phyloP scores from a whole-genome alignment of 2,113 vertebrate species.

The Pristiophorus japonicus region DNA sequence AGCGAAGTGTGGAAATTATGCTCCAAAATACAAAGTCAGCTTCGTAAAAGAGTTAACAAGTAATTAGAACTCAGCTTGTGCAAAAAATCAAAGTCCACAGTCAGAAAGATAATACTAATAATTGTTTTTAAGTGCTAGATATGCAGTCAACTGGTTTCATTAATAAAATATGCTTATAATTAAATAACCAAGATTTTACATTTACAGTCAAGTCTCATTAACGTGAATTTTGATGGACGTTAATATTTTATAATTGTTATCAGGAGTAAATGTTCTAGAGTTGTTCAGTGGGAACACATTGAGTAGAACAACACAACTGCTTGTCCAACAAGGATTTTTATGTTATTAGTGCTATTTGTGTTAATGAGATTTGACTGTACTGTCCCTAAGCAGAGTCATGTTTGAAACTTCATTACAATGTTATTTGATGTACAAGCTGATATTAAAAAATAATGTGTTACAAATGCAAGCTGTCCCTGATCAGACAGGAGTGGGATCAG shows the following conservation, averaged over 20 bases:
- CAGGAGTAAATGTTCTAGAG: constrained; percentile 15
- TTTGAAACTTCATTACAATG: constrained; percentile 33
- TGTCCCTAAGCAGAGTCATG: constrained; percentile 19
- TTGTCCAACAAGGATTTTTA: constrained; percentile 5
- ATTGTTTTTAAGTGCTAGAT: neutral
- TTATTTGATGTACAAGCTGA: constrained; percentile 8
- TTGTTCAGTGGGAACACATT: constrained; percentile 4
- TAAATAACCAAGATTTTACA: constrained; percentile 1
- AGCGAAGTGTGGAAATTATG: neutral
- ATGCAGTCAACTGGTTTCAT: neutral
- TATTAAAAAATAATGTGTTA: constrained; percentile 14
- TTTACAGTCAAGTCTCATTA: constrained; percentile 17
- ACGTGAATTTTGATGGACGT: constrained; percentile 16
- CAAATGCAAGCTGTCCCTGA: neutral
- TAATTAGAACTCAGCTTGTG: neutral
- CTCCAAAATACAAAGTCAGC: neutral
- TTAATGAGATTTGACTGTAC: constrained; percentile 35
- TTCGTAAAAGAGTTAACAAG: neutral
- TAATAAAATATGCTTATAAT: constrained; percentile 12
- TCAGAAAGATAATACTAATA: neutral
- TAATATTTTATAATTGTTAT: constrained; percentile 26
- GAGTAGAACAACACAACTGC: neutral
- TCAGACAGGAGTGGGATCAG: neutral
- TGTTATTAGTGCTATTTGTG: neutral
- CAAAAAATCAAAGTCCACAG: neutral